These are phyloP conservation scores for Plagiodera versicolora DNA, from an alignment of 2,888 invertebrate genomes.

Conservation along the genomic window DNA sequence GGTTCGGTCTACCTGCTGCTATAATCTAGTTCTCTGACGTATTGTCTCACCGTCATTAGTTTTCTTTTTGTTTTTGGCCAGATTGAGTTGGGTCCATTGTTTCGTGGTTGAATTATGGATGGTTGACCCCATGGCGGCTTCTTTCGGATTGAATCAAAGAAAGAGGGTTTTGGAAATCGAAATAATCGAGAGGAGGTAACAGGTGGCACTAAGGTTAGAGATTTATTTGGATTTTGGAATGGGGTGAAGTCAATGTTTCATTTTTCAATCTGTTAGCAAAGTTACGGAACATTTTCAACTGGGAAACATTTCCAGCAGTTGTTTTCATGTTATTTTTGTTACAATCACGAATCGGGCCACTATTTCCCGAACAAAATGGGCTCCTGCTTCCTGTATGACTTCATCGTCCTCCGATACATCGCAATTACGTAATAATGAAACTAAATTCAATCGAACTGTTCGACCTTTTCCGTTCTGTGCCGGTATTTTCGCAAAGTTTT, in stretches of 20 bases:
- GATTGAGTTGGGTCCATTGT: background rate
- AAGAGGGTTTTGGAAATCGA: background rate
- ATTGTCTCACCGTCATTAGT: background rate
- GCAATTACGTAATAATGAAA: too few relatives aligned
- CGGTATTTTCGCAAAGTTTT: constrained; percentile 1
- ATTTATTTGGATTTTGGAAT: too few relatives aligned
- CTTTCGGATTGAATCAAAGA: background rate
- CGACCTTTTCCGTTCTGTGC: constrained; percentile 6
- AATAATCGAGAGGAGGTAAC: background rate
- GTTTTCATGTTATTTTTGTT: too few relatives aligned
- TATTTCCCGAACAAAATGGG: too few relatives aligned
- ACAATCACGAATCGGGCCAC: too few relatives aligned
- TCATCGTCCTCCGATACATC: too few relatives aligned
- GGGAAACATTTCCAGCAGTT: too few relatives aligned
- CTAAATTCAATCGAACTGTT: too few relatives aligned
- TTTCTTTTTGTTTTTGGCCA: background rate
- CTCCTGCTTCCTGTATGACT: too few relatives aligned
- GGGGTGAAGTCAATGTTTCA: too few relatives aligned
- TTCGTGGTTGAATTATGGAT: background rate
- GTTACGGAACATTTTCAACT: too few relatives aligned
- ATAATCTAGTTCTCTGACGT: background rate
- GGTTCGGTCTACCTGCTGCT: background rate
- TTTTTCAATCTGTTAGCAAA: too few relatives aligned
- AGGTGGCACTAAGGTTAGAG: background rate
- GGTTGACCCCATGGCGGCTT: background rate